Evolutionary conservation across 2,113 vertebrate species (phyloP).

Genomic region (Corythoichthys haematopterus): DNA sequence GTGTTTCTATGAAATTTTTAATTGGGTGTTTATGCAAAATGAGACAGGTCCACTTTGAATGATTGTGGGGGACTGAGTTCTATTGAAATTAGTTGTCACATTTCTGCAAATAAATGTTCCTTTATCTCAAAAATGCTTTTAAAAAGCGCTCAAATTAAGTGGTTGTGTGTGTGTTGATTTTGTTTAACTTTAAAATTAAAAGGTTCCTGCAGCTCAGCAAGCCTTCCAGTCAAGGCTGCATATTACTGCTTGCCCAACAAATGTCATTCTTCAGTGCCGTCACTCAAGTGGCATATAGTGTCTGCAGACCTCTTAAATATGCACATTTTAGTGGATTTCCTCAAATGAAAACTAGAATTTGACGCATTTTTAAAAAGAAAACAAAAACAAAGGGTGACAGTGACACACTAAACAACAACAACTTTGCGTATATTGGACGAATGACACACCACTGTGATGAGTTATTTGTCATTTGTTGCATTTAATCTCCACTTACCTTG

Average conservation of each 20-base stretch:
- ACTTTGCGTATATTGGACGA: neutral
- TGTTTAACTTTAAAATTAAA: slow-evolving; percentile 38
- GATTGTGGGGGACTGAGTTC: neutral
- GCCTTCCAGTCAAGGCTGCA: slow-evolving; percentile 69
- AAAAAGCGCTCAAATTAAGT: neutral
- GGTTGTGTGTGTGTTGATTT: slow-evolving; percentile 10
- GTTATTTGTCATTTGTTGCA: neutral
- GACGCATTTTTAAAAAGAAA: neutral
- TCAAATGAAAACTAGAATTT: neutral
- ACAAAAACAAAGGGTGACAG: neutral
- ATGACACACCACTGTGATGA: neutral
- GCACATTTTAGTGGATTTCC: neutral
- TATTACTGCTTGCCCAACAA: slow-evolving; percentile 58
- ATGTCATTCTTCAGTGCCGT: slow-evolving; percentile 41
- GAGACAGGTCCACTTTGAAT: neutral
- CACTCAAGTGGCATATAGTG: slow-evolving; percentile 17
- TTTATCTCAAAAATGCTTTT: neutral
- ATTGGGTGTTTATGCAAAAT: neutral
- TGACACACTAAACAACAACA: neutral
- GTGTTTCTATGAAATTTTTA: neutral
- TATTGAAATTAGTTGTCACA: neutral
- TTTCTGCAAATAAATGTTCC: neutral
- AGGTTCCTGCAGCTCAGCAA: slow-evolving; percentile 59
- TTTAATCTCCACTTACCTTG: slow-evolving; percentile 60
- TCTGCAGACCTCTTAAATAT: neutral